phyloP scores from a whole-genome alignment of 2,113 vertebrate genomes.

The Coptodon bakossiorum region DNA sequence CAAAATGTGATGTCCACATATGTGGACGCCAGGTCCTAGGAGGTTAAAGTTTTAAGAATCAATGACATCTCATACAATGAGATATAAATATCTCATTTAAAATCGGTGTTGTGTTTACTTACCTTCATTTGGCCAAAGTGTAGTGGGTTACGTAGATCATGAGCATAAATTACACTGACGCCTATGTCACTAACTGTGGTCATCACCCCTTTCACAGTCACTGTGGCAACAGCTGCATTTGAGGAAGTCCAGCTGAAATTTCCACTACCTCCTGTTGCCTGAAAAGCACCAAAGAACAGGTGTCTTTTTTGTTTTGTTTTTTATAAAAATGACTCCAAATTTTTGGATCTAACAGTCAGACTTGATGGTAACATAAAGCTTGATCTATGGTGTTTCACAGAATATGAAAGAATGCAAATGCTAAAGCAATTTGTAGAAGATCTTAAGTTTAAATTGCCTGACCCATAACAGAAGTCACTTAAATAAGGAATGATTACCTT shows the following conservation, averaged over 20 bases:
- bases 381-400: background rate
- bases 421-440: background rate
- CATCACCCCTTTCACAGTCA: constrained; percentile 90
- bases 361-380: background rate
- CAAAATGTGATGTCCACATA: background rate
- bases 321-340: background rate
- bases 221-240: constrained; percentile 79
- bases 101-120: background rate
- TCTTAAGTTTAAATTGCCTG: background rate
- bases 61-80: background rate
- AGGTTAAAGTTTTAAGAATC: background rate
- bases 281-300: background rate
- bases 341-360: background rate
- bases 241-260: constrained; percentile 95
- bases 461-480: background rate
- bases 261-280: constrained; percentile 89
- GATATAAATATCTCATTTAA: background rate
- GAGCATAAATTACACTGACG: constrained; percentile 80
- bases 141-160: constrained; percentile 81
- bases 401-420: background rate
- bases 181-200: constrained; percentile 84
- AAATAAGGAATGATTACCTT: constrained; percentile 70
- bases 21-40: background rate
- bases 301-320: background rate
- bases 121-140: constrained; percentile 94